Percentiles rank a stretch among this genome's conserved stretches.
Evolutionary conservation across 1,140 invertebrate species (phyloP).

Genomic region (Zaprionus camerounensis): DNA sequence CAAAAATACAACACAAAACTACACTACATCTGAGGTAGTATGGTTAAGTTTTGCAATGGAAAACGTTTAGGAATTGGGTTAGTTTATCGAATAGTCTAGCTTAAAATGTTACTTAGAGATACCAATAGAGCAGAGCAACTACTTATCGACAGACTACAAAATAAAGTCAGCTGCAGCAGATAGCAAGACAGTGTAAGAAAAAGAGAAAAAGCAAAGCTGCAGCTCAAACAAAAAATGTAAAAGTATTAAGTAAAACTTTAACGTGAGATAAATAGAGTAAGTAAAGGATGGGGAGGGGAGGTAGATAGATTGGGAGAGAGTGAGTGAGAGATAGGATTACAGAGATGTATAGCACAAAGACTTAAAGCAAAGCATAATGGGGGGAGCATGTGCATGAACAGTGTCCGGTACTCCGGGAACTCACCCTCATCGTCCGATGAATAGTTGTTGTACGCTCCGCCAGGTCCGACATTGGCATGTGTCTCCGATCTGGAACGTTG

Average conservation of each 20-base stretch:
- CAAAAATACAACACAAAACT: slow-evolving; percentile 16
- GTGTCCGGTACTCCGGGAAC: slow-evolving; percentile 22
- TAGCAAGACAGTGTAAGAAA: not conserved
- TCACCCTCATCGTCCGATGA: slow-evolving; percentile 95
- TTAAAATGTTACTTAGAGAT: slow-evolving; percentile 25
- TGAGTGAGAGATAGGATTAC: slow-evolving; percentile 43
- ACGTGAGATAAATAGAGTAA: slow-evolving; percentile 32
- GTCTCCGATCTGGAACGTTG: slow-evolving; percentile 84
- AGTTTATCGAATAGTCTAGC: not conserved
- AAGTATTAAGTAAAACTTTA: slow-evolving; percentile 52
- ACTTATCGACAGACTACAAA: slow-evolving; percentile 13
- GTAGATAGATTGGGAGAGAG: slow-evolving; percentile 39
- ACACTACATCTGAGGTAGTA: slow-evolving; percentile 1
- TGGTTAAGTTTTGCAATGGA: not conserved
- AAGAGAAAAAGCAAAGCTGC: slow-evolving; percentile 49
- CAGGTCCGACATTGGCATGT: slow-evolving; percentile 85
- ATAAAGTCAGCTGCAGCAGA: slow-evolving; percentile 21
- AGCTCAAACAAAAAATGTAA: slow-evolving; percentile 53
- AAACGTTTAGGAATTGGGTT: slow-evolving; percentile 7
- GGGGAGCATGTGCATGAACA: slow-evolving; percentile 27
- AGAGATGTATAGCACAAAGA: slow-evolving; percentile 42
- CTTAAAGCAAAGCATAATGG: slow-evolving; percentile 72
- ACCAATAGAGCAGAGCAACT: slow-evolving; percentile 8
- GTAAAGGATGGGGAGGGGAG: slow-evolving; percentile 13
- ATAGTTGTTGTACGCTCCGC: slow-evolving; percentile 90